Percentiles rank a stretch among this genome's conserved stretches.
Conservation (phyloP, 2,113 vertebrate species). For the Eretmochelys imbricata region DNA sequence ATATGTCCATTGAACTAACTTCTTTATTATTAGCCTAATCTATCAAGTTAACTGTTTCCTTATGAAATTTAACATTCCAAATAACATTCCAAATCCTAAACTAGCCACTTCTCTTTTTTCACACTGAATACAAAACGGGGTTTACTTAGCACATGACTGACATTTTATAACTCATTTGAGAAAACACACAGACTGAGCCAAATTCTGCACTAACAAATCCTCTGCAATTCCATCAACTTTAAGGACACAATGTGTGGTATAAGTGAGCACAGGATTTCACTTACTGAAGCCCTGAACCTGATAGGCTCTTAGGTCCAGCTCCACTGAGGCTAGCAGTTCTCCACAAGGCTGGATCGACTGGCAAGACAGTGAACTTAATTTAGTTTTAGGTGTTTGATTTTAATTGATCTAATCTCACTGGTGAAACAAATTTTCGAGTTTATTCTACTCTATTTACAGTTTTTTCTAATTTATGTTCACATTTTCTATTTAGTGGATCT, state of each 20-base stretch:
- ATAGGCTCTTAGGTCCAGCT: neutral
- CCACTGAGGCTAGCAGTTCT: neutral
- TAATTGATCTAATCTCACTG: neutral
- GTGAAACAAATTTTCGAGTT: neutral
- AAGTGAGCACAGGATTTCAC: neutral
- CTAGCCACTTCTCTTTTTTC: neutral
- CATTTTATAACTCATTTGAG: neutral
- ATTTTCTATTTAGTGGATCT: neutral
- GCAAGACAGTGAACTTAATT: neutral
- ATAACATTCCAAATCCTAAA: neutral
- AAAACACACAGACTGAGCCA: neutral
- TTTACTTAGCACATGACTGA: neutral
- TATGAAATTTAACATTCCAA: neutral
- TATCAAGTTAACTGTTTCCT: constrained; percentile 31
- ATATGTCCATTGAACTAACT: constrained; percentile 26
- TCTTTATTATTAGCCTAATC: constrained; percentile 48
- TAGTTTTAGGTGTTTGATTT: neutral
- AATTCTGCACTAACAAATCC: neutral
- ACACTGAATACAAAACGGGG: neutral
- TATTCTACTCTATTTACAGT: neutral
- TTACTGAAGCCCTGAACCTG: neutral
- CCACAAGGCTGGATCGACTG: neutral
- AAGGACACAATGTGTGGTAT: neutral
- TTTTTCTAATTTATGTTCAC: neutral
- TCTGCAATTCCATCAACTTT: neutral